phyloP scores from a whole-genome alignment of 1,140 invertebrate species.

The Bombus polaris region DNA sequence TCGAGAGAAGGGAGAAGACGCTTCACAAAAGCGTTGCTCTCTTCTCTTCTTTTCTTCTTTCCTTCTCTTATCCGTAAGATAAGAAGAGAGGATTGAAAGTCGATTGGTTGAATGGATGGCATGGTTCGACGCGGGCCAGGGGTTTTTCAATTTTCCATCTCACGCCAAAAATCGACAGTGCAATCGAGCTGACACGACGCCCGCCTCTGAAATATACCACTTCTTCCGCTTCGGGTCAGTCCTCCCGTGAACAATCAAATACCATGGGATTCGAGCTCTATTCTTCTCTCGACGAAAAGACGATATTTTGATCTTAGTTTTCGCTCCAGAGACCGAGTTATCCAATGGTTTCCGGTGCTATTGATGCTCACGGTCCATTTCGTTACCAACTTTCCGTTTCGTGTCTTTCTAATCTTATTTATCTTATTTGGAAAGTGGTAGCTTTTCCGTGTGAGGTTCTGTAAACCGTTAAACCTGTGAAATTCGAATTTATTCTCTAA shows the following conservation, averaged over 20 bases:
- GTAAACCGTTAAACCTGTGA: not conserved
- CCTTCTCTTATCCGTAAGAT: not conserved
- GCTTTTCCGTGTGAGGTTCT: not conserved
- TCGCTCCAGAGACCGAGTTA: fast-evolving
- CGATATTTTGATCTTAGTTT: not conserved
- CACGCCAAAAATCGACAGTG: not conserved
- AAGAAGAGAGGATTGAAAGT: not conserved
- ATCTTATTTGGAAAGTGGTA: not conserved
- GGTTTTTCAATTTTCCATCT: conserved; percentile 27
- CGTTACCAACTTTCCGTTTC: not conserved
- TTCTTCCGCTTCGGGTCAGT: not conserved
- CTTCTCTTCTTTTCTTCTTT: not conserved
- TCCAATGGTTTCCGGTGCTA: not conserved
- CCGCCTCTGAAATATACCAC: not conserved
- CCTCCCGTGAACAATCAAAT: not conserved
- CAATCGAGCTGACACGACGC: not conserved
- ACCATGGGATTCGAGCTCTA: not conserved
- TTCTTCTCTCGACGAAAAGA: not conserved
- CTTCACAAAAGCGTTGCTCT: not conserved
- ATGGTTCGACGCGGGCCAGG: not conserved
- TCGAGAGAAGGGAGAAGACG: not conserved
- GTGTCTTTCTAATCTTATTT: not conserved
- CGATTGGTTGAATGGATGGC: conserved; percentile 3
- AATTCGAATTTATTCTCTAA: not conserved
- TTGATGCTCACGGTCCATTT: not conserved